These are phyloP conservation scores for Eucidaris tribuloides DNA, from an alignment of 35 echinoderm and acorn worm species.

Conservation along the genomic window DNA sequence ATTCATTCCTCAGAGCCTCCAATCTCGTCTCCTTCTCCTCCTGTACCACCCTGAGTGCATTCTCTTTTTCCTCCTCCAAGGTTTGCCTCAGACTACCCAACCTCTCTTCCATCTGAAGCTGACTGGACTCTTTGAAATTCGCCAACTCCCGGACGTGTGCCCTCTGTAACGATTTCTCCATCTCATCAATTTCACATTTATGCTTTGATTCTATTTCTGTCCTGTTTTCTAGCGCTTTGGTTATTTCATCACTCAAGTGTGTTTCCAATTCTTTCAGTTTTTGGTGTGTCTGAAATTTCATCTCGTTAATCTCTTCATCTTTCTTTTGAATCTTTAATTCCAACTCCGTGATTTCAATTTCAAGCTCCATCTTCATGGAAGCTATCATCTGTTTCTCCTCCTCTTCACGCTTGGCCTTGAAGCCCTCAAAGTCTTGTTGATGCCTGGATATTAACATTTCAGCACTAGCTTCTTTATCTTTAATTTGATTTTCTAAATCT, in stretches of 20 bases:
- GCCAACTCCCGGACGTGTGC: conserved; percentile 63
- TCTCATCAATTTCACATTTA: conserved; percentile 23
- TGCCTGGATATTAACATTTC: conserved; percentile 28
- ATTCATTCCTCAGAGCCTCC: no score
- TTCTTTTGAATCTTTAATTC: conserved; percentile 57
- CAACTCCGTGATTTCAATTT: conserved; percentile 69
- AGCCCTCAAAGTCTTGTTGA: conserved; percentile 38
- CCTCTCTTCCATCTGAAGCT: conserved; percentile 54
- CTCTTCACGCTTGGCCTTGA: conserved; percentile 43
- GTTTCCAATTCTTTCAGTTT: conserved; percentile 21
- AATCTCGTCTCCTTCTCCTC: neutral
- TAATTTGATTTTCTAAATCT: neutral
- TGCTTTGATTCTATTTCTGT: conserved; percentile 44
- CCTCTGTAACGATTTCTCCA: conserved; percentile 42
- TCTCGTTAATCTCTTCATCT: conserved; percentile 38
- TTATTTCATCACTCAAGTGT: conserved; percentile 51
- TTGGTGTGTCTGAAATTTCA: conserved; percentile 21
- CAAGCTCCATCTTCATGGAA: conserved; percentile 60
- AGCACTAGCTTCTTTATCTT: conserved; percentile 26
- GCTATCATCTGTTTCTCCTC: conserved; percentile 39
- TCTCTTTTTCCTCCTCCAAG: conserved; percentile 18
- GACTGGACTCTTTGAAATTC: conserved; percentile 49
- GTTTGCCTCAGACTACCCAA: conserved; percentile 24
- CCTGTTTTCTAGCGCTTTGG: conserved; percentile 37
- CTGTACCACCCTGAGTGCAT: neutral